Evolutionary conservation across 2,888 invertebrate species (phyloP).

Genomic region (Tinea semifulvella): DNA sequence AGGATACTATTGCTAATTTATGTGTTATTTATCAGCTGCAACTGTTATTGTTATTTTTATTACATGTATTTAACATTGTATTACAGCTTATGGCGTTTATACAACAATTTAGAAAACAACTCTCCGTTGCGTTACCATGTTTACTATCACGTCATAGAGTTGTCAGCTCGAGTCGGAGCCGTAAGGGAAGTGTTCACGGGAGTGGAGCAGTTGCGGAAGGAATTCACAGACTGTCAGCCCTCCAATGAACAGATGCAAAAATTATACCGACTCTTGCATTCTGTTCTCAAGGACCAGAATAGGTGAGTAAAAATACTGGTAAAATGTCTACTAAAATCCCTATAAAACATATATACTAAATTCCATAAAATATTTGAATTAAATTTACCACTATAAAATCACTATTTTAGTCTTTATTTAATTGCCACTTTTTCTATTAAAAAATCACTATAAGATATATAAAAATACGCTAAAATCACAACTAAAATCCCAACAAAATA

Average conservation of each 20-base stretch:
- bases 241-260: conserved; percentile 92
- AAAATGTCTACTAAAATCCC: too few relatives aligned
- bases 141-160: conserved; percentile 89
- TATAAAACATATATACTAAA: too few relatives aligned
- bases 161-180: conserved; percentile 88
- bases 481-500: too few relatives aligned
- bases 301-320: too few relatives aligned
- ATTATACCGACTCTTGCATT: conserved; percentile 86
- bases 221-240: conserved; percentile 81
- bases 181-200: conserved; percentile 86
- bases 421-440: conserved; percentile 12
- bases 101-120: conserved; percentile 87
- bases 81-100: conserved; percentile 86
- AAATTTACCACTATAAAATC: too few relatives aligned
- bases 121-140: conserved; percentile 91
- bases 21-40: too few relatives aligned
- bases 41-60: too few relatives aligned
- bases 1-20: too few relatives aligned
- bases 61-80: conserved; percentile 1
- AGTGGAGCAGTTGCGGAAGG: conserved; percentile 82
- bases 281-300: conserved; percentile 87
- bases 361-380: too few relatives aligned
- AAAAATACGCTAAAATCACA: too few relatives aligned
- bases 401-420: too few relatives aligned
- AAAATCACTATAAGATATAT: too few relatives aligned